Evolutionary conservation across 2,888 invertebrate species (phyloP).

Genomic region (Cheilosia impressa): DNA sequence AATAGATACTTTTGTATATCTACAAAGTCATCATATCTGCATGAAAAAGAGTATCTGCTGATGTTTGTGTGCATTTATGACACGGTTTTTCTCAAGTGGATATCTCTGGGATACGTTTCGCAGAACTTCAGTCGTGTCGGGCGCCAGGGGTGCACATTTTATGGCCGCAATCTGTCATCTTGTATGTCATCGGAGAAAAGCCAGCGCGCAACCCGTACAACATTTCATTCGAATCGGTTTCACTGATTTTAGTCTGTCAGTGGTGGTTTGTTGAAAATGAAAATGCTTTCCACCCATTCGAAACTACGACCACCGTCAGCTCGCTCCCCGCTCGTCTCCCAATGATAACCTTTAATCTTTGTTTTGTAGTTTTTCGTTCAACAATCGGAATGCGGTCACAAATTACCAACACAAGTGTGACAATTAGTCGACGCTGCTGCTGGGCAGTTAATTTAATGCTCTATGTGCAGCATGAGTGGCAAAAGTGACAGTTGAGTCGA

Average conservation of each 20-base stretch:
- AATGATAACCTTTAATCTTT: slow-evolving; percentile 70
- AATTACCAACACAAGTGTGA: slow-evolving; percentile 29
- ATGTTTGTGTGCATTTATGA: slow-evolving; percentile 42
- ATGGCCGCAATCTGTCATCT: slow-evolving; percentile 58
- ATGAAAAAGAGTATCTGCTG: slow-evolving; percentile 5
- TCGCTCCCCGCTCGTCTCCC: not conserved
- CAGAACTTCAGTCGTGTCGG: slow-evolving; percentile 10
- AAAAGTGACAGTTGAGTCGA: slow-evolving; percentile 37
- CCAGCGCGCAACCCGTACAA: not conserved
- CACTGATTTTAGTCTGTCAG: slow-evolving; percentile 1
- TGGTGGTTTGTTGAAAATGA: slow-evolving; percentile 20
- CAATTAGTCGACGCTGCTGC: slow-evolving; percentile 23
- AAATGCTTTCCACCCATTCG: slow-evolving; percentile 6
- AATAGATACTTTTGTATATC: slow-evolving; percentile 61
- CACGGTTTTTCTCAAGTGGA: slow-evolving; percentile 46
- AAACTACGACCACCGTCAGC: not conserved
- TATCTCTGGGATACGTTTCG: slow-evolving; percentile 23
- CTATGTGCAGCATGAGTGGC: slow-evolving; percentile 1
- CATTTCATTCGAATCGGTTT: slow-evolving; percentile 28
- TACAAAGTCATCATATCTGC: slow-evolving; percentile 2
- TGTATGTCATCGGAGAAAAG: slow-evolving; percentile 18
- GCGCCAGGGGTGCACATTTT: slow-evolving; percentile 51
- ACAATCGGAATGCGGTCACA: slow-evolving; percentile 71
- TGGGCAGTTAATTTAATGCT: not conserved
- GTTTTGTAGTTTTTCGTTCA: slow-evolving; percentile 39